Conservation (phyloP, 1,140 invertebrate genomes). For the Eciton burchellii region DNA sequence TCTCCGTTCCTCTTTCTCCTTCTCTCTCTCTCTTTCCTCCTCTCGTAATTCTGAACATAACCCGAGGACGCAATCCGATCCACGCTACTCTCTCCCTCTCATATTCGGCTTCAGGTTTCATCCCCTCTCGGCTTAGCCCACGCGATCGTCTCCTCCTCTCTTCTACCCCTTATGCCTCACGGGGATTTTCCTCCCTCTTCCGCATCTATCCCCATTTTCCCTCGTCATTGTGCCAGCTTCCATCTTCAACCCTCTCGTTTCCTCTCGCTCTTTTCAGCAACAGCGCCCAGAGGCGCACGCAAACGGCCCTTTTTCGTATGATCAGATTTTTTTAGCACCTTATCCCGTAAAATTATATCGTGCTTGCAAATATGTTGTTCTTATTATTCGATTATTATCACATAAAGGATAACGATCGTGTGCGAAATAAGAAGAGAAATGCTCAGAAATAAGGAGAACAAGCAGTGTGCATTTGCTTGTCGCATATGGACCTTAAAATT, state of each 20-base stretch:
- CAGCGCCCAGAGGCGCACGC: conserved; percentile 64
- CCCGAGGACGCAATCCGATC: conserved; percentile 71
- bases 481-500: not conserved
- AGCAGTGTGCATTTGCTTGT: no score
- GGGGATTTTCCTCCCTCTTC: conserved; percentile 18
- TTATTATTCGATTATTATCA: no score
- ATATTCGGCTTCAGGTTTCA: conserved; percentile 3
- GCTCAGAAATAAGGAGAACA: no score
- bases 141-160: conserved; percentile 47
- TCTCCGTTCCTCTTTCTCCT: not conserved
- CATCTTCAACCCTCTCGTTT: conserved; percentile 64
- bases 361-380: not conserved
- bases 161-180: not conserved
- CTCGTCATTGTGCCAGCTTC: conserved; percentile 67
- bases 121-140: conserved; percentile 66
- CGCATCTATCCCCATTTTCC: conserved; percentile 1
- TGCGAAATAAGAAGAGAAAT: not conserved
- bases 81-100: conserved; percentile 32
- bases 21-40: conserved; percentile 35
- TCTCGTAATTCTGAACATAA: conserved; percentile 53
- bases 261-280: conserved; percentile 67
- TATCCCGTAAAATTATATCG: not conserved
- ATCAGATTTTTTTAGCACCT: not conserved
- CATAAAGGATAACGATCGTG: no score
- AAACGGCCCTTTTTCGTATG: conserved; percentile 33